Evolutionary conservation across 1,140 invertebrate species (phyloP), one percentile per base, ranked within the genome.

Genomic region (Telenomus remus): DNA sequence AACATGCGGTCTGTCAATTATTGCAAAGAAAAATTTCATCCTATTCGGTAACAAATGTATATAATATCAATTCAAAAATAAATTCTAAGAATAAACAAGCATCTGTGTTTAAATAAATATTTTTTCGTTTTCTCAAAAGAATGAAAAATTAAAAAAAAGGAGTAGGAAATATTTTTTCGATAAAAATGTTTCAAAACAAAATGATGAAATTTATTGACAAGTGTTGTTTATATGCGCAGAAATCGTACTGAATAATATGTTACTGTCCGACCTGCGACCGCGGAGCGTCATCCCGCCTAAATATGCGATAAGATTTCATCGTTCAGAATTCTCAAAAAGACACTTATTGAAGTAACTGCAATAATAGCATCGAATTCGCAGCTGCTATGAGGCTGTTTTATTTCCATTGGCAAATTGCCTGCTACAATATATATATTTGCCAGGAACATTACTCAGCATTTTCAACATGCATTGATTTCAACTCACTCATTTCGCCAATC

Each of bases 11-110:
- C 68, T 51, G 51, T 71, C 48, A 61, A 11, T 34, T 33, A 44
- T 59, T 71, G 51, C 11, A 53, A n/a, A n/a, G 53, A 53, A 71
- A 71, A 71, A 71, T 71, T 55, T 27, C 34, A 37, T 71, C 37
- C 11, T 15, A 43, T 55, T 15, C 8, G 56, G 16, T 9, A 6
- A 27, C 6, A 27, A 27, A 27, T 27, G 6, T 27, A 27, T 33
- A n/a, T 33, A 6, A 39, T 39, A 11, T 9, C n/a, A 43, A 61
- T 55, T 55, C 49, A 19, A 27, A 27, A 48, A n/a, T n/a, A n/a
- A n/a, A n/a, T n/a, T n/a, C n/a, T n/a, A n/a, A n/a, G n/a, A n/a
- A n/a, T n/a, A n/a, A n/a, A n/a, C n/a, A n/a, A n/a, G n/a, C n/a
- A n/a, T n/a, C n/a, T n/a, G n/a, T n/a, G n/a, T n/a, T n/a, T n/a